Conservation (phyloP, 2,797 vertebrate genomes). For the Parambassis ranga region DNA sequence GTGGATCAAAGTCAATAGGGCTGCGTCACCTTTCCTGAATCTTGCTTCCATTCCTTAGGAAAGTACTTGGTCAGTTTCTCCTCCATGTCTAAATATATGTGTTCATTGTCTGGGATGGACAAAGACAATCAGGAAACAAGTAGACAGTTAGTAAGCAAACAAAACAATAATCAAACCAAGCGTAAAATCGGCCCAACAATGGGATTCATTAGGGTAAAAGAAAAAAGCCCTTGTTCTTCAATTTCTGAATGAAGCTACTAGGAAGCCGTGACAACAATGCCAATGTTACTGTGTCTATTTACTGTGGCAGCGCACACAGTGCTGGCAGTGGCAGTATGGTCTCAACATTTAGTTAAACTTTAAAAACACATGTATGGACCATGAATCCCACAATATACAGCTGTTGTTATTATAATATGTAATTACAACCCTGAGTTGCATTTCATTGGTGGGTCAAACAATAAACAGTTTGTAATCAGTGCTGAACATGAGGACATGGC, state of each 20-base stretch:
- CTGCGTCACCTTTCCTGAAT: conserved; percentile 75
- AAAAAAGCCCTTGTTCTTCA: conserved; percentile 45
- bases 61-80: conserved; percentile 91
- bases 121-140: conserved; percentile 53
- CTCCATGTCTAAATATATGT: conserved; percentile 90
- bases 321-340: background rate
- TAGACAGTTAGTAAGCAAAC: conserved; percentile 58
- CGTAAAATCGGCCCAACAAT: conserved; percentile 72
- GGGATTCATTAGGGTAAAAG: conserved; percentile 57
- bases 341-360: too few species aligned
- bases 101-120: conserved; percentile 85
- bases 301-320: background rate
- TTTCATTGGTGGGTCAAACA: background rate
- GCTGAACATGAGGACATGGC: background rate
- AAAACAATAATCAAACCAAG: conserved; percentile 68
- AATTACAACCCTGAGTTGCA: too few species aligned
- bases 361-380: too few species aligned
- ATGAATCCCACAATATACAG: too few species aligned
- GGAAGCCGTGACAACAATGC: conserved; percentile 26
- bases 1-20: background rate
- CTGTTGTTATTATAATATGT: too few species aligned
- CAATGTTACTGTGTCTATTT: conserved; percentile 14
- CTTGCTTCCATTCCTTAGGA: conserved; percentile 88
- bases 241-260: conserved; percentile 44
- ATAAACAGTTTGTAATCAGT: background rate